A percentile compares a stretch with the other conserved stretches of the same genome.
Evolutionary conservation across 2,113 vertebrate species (phyloP).

Genomic region (Benitochromis conjunctus): DNA sequence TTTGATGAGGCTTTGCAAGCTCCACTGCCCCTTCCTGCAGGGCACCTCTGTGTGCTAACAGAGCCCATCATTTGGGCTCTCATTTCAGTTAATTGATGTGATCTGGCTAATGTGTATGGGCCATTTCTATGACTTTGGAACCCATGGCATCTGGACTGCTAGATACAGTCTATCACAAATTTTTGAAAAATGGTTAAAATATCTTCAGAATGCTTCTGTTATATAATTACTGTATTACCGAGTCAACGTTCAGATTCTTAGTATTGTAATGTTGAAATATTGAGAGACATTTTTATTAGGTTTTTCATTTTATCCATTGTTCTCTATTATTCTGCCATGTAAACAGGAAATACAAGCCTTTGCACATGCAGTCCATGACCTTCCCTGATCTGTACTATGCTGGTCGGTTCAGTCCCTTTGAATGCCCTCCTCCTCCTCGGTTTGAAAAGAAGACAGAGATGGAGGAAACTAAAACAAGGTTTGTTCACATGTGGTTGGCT

Average conservation of each 20-base stretch:
- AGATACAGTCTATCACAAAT: background rate
- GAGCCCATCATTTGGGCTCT: conserved; percentile 44
- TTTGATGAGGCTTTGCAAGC: conserved; percentile 44
- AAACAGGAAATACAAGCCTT: conserved; percentile 81
- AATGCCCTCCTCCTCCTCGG: conserved; percentile 51
- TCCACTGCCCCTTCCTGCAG: conserved; percentile 12
- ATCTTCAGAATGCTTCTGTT: background rate
- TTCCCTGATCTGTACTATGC: conserved; percentile 79
- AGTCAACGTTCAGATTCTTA: background rate
- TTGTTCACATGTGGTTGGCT: background rate
- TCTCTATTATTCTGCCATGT: background rate
- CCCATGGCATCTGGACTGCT: conserved; percentile 28
- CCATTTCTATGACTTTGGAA: conserved; percentile 1
- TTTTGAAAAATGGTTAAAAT: background rate
- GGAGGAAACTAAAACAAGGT: conserved; percentile 46
- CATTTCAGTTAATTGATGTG: conserved; percentile 62
- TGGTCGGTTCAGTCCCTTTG: conserved; percentile 79
- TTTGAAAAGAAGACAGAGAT: conserved; percentile 25
- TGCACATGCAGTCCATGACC: conserved; percentile 77
- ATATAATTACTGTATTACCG: background rate
- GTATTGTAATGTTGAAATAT: background rate
- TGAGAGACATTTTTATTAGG: background rate
- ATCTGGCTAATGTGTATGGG: conserved; percentile 7
- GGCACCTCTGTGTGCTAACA: conserved; percentile 39
- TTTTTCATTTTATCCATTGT: background rate